Percentiles rank a stretch among this genome's conserved stretches.
These are phyloP conservation scores for Sesia apiformis DNA, from an alignment of 2,888 invertebrate species.

Conservation along the genomic window DNA sequence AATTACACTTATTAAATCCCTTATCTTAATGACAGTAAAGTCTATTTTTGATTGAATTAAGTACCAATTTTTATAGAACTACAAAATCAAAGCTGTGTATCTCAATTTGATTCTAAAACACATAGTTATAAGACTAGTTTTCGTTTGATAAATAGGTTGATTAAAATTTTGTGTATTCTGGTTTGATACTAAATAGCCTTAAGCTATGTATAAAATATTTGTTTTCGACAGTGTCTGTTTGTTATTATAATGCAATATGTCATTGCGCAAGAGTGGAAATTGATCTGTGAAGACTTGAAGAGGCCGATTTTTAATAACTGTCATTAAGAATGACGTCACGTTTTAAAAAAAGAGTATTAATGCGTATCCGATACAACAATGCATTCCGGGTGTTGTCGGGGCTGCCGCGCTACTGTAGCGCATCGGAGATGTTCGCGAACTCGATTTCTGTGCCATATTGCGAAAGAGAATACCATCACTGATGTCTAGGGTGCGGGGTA, in stretches of 20 bases:
- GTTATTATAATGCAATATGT: conserved; percentile 1
- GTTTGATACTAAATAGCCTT: too few species aligned
- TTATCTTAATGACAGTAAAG: neutral
- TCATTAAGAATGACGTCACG: neutral
- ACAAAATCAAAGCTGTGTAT: neutral
- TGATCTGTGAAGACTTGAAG: neutral
- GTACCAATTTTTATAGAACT: neutral
- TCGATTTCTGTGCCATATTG: too few species aligned
- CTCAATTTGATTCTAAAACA: neutral
- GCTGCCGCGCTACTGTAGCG: too few species aligned
- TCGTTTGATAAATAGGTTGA: neutral
- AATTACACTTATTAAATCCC: neutral
- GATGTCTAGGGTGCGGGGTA: too few species aligned
- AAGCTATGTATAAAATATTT: conserved; percentile 1
- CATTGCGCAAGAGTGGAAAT: conserved; percentile 1
- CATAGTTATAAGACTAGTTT: neutral
- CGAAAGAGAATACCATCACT: too few species aligned
- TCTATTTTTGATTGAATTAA: neutral
- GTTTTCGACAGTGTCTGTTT: conserved; percentile 1
- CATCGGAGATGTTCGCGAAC: too few species aligned
- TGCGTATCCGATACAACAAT: too few species aligned
- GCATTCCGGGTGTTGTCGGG: too few species aligned
- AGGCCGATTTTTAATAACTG: neutral
- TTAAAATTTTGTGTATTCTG: too few species aligned
- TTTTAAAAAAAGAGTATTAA: too few species aligned